A percentile compares a stretch with the other conserved stretches of the same genome.
Conservation (phyloP, 2,113 vertebrate genomes). For the Poeciliopsis retropinna region DNA sequence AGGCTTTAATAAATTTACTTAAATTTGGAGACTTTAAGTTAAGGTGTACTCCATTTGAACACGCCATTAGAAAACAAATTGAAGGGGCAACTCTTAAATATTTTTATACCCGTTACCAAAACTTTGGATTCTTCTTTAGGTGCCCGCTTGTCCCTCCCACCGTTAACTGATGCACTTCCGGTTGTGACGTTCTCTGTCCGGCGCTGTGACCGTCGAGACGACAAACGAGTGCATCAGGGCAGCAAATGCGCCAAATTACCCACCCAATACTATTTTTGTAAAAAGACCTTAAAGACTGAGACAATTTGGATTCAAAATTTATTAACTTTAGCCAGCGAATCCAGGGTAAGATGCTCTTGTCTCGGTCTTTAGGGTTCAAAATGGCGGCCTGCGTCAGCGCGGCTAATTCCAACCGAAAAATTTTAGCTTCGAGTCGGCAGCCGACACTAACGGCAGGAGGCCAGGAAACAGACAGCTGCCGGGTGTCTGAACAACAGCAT, state of each 20-base stretch:
- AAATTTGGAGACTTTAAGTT: conserved; percentile 58
- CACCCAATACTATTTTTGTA: conserved; percentile 41
- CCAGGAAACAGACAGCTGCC: conserved; percentile 77
- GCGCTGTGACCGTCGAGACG: background rate
- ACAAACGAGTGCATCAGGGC: conserved; percentile 73
- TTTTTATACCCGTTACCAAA: conserved; percentile 49
- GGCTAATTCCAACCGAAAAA: conserved; percentile 9
- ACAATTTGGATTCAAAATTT: conserved; percentile 48
- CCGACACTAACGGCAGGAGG: conserved; percentile 36
- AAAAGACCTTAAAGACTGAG: conserved; percentile 73
- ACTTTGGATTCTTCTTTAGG: conserved; percentile 42
- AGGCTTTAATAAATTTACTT: conserved; percentile 55
- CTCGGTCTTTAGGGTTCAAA: conserved; percentile 72
- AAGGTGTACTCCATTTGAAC: conserved; percentile 48
- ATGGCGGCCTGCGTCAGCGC: conserved; percentile 38
- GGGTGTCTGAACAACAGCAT: conserved; percentile 59
- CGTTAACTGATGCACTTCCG: conserved; percentile 57
- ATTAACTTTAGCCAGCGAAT: conserved; percentile 48
- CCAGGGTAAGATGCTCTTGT: conserved; percentile 74
- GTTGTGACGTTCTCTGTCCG: conserved; percentile 10
- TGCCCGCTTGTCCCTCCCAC: conserved; percentile 49
- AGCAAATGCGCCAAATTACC: conserved; percentile 60
- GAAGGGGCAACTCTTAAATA: conserved; percentile 65
- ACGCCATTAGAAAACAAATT: conserved; percentile 44
- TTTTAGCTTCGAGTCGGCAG: background rate